Base-by-base conservation (phyloP, 2,797 vertebrate species). In the Morus bassanus region DNA sequence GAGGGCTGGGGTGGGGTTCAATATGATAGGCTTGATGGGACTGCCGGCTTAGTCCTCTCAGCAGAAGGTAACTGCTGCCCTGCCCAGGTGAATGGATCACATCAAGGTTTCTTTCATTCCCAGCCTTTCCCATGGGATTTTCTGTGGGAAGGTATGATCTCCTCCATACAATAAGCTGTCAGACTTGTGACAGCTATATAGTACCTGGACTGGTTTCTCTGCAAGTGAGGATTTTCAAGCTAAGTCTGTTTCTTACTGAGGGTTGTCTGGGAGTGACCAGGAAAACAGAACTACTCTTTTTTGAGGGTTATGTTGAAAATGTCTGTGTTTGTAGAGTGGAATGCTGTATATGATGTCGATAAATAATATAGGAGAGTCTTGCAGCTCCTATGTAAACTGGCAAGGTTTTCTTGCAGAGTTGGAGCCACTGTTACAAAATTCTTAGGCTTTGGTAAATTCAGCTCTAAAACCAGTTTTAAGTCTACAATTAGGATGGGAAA, bases 151-250 rank as follows among this genome's bases (percentile, higher is more conserved):
- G 68, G 86, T 88, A 48, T 51, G 83, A 93, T 88, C 67, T 90
- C 54, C 35, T 90, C 84, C 72, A 68, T 85, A 50, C 64, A 95
- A 11, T 48, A 37, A 91, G 64, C 88, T 92, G 94, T 94, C 95
- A 97, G 86, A 37, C 61, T 63, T 56, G 43, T 94, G 93, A 95
- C 93, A 92, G 89, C 94, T 93, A 16, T 94, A 88, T 95, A 85
- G 84, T 41, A 50, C 61, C 68, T 75, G 41, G 68, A 17, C 76
- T 81, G 78, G 61, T 41, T 65, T 92, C 68, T 39, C 81, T 94
- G 84, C 75, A 69, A 75, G 72, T 4, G 24, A 82, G 28, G 57
- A 13, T 74, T 95, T 93, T 91, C 39, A 41, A 18, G 24, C 61
- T 37, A 45, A 64, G 63, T 65, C 76, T 68, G 13, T 65, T 93